Base-by-base conservation (phyloP, 2,888 invertebrate genomes). In the Globia sparganii region DNA sequence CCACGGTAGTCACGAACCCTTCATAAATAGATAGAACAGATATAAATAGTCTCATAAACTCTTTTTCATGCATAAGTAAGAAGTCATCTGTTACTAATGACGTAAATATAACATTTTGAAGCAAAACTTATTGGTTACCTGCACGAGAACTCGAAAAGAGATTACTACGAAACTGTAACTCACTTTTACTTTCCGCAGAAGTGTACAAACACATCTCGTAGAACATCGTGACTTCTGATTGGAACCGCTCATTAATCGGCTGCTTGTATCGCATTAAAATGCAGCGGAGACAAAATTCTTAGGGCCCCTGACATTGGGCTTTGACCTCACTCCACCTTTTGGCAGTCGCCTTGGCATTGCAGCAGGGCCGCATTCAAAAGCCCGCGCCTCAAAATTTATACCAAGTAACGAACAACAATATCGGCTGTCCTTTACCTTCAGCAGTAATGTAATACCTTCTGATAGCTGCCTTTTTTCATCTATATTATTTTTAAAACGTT, bases 281-380 rank as follows among this genome's bases (percentile, higher is more conserved):
- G 88, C 90, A 88, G 76, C 85, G 76, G 88, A 92, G 89, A 91
- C 92, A 92, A 94, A 93, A 94, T 93, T 94, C 93, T 92, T 93
- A 94, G 95, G 96, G 95, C 96, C 95, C 96, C 96, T 96, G 96
- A 96, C 96, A 96, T 96, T 96, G 96, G 92, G 91, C 86, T 91
- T 90, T 92, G 94, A 93, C 96, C 96, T 95, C 92, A 91, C 87
- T 86, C 81, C 90, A 92, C 91, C 93, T 95, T 96, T 96, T 94
- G 96, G 95, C 94, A 94, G 92, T 94, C 91, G 94, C 96, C 96
- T 96, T 96, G 96, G 96, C 96, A 96, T 94, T 96, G 96, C 94
- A 94, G 90, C 94, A 93, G 92, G 91, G 91, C 92, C 92, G 89
- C 87, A 90, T 89, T 91, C 89, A 89, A 91, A 89, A 91, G 89